Evolutionary conservation across 2,888 invertebrate genomes (phyloP).

Genomic region (Saturnia pavonia): DNA sequence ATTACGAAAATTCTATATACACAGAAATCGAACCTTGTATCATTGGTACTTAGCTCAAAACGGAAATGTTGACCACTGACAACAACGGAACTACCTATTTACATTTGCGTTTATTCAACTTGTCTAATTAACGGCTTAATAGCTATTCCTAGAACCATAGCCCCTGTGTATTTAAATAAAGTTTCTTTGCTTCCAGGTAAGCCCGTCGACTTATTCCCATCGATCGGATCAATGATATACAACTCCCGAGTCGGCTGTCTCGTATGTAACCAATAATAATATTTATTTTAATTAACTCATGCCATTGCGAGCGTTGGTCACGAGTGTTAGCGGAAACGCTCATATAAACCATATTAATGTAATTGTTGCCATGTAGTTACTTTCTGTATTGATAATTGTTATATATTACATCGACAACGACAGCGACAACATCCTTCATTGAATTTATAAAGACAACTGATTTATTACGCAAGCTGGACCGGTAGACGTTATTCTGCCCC

Average conservation of each 20-base stretch:
- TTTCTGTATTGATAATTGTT: too few relatives aligned
- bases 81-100: neutral
- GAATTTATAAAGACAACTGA: too few relatives aligned
- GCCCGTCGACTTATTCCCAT: neutral
- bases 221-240: neutral
- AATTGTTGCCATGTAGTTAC: neutral
- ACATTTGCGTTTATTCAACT: neutral
- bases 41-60: too few relatives aligned
- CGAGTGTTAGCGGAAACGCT: slow-evolving; percentile 3
- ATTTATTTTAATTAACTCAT: slow-evolving; percentile 12
- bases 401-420: too few relatives aligned
- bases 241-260: neutral
- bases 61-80: neutral
- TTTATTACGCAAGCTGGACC: too few relatives aligned
- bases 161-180: neutral
- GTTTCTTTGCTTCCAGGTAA: slow-evolving; percentile 15
- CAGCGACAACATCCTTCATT: too few relatives aligned
- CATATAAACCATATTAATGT: too few relatives aligned
- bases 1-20: too few relatives aligned
- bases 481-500: too few relatives aligned
- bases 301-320: neutral
- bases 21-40: neutral
- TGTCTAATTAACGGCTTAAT: neutral
- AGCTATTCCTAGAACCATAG: neutral
- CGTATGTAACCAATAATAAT: neutral